Base-by-base conservation (phyloP, 2,797 vertebrate species). In the Coluber constrictor region DNA sequence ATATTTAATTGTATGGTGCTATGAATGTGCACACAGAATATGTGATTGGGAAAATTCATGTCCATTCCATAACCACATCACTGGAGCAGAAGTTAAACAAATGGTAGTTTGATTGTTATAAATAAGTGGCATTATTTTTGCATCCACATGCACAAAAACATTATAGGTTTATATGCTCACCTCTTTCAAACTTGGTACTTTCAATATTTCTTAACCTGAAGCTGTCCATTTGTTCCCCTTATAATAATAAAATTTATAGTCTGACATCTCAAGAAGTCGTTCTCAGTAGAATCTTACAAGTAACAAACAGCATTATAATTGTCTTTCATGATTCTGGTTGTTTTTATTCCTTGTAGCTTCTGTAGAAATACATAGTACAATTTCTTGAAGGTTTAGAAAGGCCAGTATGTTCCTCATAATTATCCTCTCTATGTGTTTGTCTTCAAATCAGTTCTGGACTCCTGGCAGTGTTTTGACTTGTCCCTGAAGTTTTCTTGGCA, bases 371-470 rank as follows among this genome's bases (percentile, higher is more conserved):
- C 13, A 55, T 43, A 43, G 3, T 43, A 79, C 1, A 79, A 23
- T 43, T 79, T 79, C 8, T 94, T 94, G 92, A 4, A 94, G 96
- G 95, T 95, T 96, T 95, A 96, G 95, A 95, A 97, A 96, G 96
- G 93, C 87, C 91, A 37, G 87, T 79, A 90, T 86, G 94, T 70
- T 90, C 94, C 37, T 43, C 37, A 79, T 79, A 43, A 79, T 43
- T 18, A 79, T 79, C 18, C 16, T 23, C 70, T 79, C 16, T 4
- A 9, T 79, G 32, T 43, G 18, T 43, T 9, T 43, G 8, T 43
- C 70, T 43, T 79, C 32, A 79, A 79, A 43, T 79, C 18, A 10
- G 16, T 79, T 79, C 9, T 79, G 32, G 70, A 79, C 18, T 79
- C 18, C 70, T 79, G 74, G 20, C 37, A 79, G 18, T 43, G 18